phyloP scores from a whole-genome alignment of 2,113 vertebrate species.

The Poecile atricapillus region DNA sequence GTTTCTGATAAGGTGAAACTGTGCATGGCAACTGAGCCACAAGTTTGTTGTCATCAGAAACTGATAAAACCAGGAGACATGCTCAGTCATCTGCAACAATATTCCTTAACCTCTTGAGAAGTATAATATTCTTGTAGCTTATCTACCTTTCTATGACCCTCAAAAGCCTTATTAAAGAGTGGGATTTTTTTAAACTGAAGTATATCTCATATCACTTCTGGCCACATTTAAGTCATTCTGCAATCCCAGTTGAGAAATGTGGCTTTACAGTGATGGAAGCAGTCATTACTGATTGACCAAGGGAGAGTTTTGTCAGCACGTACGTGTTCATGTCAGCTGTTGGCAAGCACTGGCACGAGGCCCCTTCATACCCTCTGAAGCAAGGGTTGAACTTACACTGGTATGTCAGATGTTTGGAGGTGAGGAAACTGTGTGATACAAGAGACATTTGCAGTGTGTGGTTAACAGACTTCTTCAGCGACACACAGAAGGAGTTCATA shows the following conservation, averaged over 20 bases:
- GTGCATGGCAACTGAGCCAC: neutral
- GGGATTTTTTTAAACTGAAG: neutral
- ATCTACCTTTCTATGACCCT: neutral
- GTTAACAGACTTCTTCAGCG: neutral
- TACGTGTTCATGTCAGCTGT: neutral
- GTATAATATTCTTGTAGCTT: neutral
- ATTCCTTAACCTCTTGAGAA: neutral
- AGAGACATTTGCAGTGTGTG: neutral
- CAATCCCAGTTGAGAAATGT: neutral
- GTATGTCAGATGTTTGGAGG: neutral
- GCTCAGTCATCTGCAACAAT: neutral
- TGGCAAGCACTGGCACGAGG: neutral
- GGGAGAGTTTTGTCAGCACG: neutral
- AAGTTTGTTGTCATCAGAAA: slow-evolving; percentile 24
- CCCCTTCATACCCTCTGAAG: neutral
- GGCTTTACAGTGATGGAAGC: neutral
- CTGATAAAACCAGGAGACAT: neutral
- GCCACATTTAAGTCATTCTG: neutral
- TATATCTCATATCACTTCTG: neutral
- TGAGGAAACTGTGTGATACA: neutral
- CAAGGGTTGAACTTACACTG: neutral
- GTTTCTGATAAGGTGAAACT: neutral
- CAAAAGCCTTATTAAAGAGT: neutral
- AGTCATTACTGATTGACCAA: neutral
- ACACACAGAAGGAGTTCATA: neutral